Evolutionary conservation across 2,113 vertebrate species (phyloP), one percentile per base, ranked within the genome.

Genomic region (Scolopax mira): DNA sequence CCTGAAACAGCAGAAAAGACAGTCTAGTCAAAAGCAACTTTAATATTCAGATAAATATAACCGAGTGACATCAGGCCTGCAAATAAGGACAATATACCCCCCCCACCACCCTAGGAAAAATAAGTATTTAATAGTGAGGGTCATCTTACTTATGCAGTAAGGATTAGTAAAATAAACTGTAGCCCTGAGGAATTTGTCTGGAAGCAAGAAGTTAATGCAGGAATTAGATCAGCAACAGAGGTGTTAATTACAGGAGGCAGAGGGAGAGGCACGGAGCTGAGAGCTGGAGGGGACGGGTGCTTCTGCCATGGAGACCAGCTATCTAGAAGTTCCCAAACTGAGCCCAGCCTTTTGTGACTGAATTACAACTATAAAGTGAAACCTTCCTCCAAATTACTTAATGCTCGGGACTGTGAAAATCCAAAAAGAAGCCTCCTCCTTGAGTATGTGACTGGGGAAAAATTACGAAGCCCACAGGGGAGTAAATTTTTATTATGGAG

Each of bases 1-100:
- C 95, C 98, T 98, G 97, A 97, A 98, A 98, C 97, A 98, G 98
- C 96, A 98, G 98, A 98, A 96, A 97, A 97, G 85, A 97, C 82
- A 95, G 28, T 96, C 95, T 74, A 92, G 96, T 95, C 96, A 97
- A 98, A 96, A 97, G 97, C 94, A 97, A 97, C 97, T 97, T 97
- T 94, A 96, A 95, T 93, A 92, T 87, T 96, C 82, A 94, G 90
- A 80, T 30, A 92, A 93, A 74, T 83, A 82, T 42, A 75, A 11
- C 2, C 2, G 48, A 94, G 52, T 79, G 92, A 41, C 81, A 42
- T 61, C 74, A 96, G 86, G 54, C 39, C 78, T 89, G 95, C 48
- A 77, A 61, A 81, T n/a, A 85, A 95, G 51, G 62, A 86, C 42
- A 74, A 57, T 23, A 49, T n/a, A n/a, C n/a, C 51, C 27, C 37